Percentiles rank a stretch among this genome's conserved stretches.
phyloP scores from a whole-genome alignment of 2,113 vertebrate genomes.

The Myrmecophaga tridactyla region DNA sequence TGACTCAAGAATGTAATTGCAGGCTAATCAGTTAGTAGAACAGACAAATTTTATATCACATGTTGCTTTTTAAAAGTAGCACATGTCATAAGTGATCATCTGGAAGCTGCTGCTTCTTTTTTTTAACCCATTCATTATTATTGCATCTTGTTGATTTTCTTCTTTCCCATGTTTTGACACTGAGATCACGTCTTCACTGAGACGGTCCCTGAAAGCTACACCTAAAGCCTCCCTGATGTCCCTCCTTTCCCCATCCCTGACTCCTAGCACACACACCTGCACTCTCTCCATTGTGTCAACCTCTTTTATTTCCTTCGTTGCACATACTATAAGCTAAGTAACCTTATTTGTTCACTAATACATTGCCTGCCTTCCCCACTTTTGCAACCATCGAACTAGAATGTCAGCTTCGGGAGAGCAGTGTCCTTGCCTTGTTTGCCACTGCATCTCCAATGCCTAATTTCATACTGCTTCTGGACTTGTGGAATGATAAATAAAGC shows the following conservation, averaged over 20 bases:
- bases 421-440: neutral
- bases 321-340: neutral
- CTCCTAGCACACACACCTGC: neutral
- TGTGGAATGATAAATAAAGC: neutral
- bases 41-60: neutral
- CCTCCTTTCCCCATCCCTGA: no score
- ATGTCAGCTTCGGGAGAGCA: neutral
- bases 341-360: neutral
- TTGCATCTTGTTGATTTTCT: neutral
- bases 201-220: no score
- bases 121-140: neutral
- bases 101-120: neutral
- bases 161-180: neutral
- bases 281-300: neutral
- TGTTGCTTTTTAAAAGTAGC: neutral
- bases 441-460: neutral
- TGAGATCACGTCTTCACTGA: neutral
- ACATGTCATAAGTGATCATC: neutral
- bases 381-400: rapidly evolving
- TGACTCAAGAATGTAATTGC: no score
- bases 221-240: neutral
- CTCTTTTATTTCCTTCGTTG: neutral
- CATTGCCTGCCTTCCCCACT: no score
- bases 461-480: neutral
- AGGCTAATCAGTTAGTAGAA: neutral